phyloP scores from a whole-genome alignment of 2,113 vertebrate species.

The Phrynosoma blainvillii region DNA sequence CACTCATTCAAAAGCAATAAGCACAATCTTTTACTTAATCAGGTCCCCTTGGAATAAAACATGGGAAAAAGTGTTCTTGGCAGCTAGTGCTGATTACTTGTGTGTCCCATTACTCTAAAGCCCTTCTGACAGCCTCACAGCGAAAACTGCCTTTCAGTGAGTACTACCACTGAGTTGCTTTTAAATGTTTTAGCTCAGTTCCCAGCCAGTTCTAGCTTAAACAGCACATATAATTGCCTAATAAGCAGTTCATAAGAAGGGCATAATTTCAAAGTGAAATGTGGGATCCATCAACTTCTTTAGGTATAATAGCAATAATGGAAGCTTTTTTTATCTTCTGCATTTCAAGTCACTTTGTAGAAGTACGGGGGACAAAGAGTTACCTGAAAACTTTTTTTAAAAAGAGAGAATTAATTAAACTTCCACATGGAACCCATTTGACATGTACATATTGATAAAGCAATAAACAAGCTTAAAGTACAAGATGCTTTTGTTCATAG shows the following conservation, averaged over 20 bases:
- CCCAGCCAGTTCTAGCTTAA: conserved; percentile 61
- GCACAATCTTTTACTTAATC: conserved; percentile 51
- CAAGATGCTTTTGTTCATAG: conserved; percentile 1
- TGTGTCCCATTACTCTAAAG: conserved; percentile 62
- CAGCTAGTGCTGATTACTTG: conserved; percentile 55
- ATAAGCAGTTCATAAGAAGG: conserved; percentile 70
- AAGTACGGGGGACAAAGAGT: background rate
- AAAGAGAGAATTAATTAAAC: conserved; percentile 41
- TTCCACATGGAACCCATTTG: conserved; percentile 26
- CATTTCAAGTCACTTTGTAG: conserved; percentile 18
- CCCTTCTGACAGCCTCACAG: conserved; percentile 46
- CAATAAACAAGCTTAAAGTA: background rate
- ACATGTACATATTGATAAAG: conserved; percentile 30
- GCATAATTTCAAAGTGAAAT: conserved; percentile 70
- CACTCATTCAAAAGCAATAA: conserved; percentile 55
- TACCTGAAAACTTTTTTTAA: background rate
- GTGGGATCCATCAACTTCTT: conserved; percentile 57
- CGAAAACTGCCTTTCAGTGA: conserved; percentile 61
- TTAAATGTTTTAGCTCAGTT: conserved; percentile 66
- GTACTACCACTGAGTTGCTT: conserved; percentile 60
- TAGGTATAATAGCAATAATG: conserved; percentile 61
- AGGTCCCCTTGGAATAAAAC: conserved; percentile 57
- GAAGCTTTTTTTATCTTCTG: conserved; percentile 62
- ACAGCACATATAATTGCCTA: conserved; percentile 67
- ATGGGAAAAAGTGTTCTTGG: conserved; percentile 47